Conservation (phyloP, 2,797 vertebrate species). For the Pterois miles region DNA sequence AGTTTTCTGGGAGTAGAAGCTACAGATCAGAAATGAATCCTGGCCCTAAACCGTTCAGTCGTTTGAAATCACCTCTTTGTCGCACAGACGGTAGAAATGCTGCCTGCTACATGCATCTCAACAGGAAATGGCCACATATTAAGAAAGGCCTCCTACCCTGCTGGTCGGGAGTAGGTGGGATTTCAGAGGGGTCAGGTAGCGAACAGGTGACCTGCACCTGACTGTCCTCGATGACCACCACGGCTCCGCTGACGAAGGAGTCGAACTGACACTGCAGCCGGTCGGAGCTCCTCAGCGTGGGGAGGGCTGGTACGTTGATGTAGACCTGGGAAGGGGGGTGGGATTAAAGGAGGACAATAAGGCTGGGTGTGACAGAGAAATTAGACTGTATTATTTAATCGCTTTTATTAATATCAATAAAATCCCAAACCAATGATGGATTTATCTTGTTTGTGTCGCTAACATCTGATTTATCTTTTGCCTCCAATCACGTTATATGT, state of each 20-base stretch:
- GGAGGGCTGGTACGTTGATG: slow-evolving; percentile 73
- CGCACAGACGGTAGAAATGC: too few relatives aligned
- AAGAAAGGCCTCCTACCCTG: slow-evolving; percentile 82
- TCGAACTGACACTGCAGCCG: slow-evolving; percentile 67
- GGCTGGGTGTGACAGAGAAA: not conserved
- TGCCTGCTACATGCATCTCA: too few relatives aligned
- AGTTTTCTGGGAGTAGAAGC: too few relatives aligned
- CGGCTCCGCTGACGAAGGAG: fast-evolving
- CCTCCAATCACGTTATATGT: not conserved
- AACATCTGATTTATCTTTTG: too few relatives aligned
- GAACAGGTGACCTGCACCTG: slow-evolving; percentile 64
- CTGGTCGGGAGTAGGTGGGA: slow-evolving; percentile 83
- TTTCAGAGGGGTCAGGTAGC: slow-evolving; percentile 66
- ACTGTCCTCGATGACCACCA: fast-evolving
- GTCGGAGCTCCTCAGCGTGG: slow-evolving; percentile 45
- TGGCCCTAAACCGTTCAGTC: too few relatives aligned
- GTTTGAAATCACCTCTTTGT: too few relatives aligned
- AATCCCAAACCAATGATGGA: not conserved
- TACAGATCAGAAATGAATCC: too few relatives aligned
- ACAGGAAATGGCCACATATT: not conserved
- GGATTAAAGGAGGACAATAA: not conserved
- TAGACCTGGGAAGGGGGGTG: slow-evolving; percentile 61
- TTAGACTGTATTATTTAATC: not conserved
- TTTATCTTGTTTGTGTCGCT: not conserved
- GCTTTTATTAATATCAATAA: too few relatives aligned